Percentiles rank a stretch among this genome's conserved stretches.
phyloP scores from a whole-genome alignment of 2,797 vertebrate species.

The Hyperoplus immaculatus region DNA sequence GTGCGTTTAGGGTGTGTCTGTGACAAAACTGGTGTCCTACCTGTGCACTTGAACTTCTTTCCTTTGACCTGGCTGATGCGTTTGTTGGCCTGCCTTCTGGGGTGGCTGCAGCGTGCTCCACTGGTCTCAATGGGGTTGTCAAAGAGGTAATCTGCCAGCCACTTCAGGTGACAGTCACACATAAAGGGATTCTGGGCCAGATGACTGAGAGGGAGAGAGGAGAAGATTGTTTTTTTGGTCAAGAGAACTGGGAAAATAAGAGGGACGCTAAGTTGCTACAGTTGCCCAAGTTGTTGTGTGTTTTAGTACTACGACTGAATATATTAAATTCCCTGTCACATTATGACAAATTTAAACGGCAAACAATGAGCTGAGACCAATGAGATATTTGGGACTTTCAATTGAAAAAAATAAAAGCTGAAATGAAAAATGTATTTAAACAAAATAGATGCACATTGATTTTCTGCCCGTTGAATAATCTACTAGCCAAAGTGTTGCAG shows the following conservation, averaged over 20 bases:
- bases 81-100: conserved; percentile 97
- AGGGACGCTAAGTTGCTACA: background rate
- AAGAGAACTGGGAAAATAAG: background rate
- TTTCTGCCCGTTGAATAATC: background rate
- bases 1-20: background rate
- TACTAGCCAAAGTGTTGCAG: background rate
- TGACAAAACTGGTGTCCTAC: conserved; percentile 77
- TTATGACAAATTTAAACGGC: background rate
- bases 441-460: background rate
- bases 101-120: conserved; percentile 97
- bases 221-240: background rate
- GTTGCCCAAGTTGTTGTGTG: background rate
- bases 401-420: background rate
- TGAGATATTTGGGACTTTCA: background rate
- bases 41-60: conserved; percentile 99
- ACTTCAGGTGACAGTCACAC: conserved; percentile 99
- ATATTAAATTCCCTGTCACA: background rate
- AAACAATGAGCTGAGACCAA: background rate
- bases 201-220: conserved; percentile 85
- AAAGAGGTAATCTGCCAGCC: conserved; percentile 98
- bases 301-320: background rate
- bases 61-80: conserved; percentile 99
- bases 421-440: background rate
- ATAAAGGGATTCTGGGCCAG: conserved; percentile 99
- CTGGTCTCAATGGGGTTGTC: conserved; percentile 99